Conservation (phyloP, 2,888 invertebrate species). For the Pammene fasciana region DNA sequence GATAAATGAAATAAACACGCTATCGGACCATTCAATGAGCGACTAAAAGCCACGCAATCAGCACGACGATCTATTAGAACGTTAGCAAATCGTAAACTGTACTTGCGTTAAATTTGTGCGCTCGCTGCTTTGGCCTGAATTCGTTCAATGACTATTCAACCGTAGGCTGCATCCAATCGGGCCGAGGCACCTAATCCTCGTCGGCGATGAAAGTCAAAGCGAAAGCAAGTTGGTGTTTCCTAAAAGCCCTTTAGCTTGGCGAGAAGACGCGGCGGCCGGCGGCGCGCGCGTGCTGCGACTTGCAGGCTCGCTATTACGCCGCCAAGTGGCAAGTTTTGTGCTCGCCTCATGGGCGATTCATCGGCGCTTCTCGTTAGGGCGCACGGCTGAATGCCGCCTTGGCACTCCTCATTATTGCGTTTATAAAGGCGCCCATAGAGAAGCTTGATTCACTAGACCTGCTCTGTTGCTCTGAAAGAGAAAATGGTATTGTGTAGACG, state of each 20-base stretch:
- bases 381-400: constrained; percentile 78
- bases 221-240: constrained; percentile 67
- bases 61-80: constrained; percentile 27
- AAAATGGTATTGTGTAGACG: constrained; percentile 80
- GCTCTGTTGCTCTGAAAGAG: constrained; percentile 75
- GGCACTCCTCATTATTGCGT: constrained; percentile 82
- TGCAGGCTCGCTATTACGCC: constrained; percentile 58
- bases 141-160: constrained; percentile 71
- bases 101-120: constrained; percentile 52
- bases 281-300: constrained; percentile 45
- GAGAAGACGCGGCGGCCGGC: constrained; percentile 52
- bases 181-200: constrained; percentile 65
- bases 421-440: constrained; percentile 81
- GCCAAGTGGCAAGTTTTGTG: constrained; percentile 79
- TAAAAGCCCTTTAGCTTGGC: constrained; percentile 75
- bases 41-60: constrained; percentile 16
- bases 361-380: constrained; percentile 77
- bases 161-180: constrained; percentile 67
- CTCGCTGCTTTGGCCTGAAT: constrained; percentile 62
- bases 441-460: constrained; percentile 78
- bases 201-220: constrained; percentile 70
- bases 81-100: constrained; percentile 39
- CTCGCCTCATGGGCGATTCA: constrained; percentile 78
- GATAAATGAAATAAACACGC: constrained; percentile 14
- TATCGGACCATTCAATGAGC: constrained; percentile 12